phyloP scores from a whole-genome alignment of 2,113 vertebrate genomes.

The Theristicus caerulescens region DNA sequence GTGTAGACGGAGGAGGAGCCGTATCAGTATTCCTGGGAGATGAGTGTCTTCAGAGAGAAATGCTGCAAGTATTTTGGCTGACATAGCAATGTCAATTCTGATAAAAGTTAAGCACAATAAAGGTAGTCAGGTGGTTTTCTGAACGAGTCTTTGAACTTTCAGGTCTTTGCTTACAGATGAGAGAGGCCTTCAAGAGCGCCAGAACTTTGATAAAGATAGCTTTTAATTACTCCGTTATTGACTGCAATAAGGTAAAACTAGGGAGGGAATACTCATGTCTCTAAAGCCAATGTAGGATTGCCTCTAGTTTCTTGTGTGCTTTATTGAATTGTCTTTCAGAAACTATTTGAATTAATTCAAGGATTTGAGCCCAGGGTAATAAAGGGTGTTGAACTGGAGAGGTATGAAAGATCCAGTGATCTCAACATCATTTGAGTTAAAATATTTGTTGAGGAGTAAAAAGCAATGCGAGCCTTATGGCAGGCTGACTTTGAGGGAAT shows the following conservation, averaged over 20 bases:
- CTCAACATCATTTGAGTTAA: slow-evolving; percentile 21
- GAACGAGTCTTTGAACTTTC: slow-evolving; percentile 40
- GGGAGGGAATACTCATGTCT: not conserved
- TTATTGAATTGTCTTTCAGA: slow-evolving; percentile 53
- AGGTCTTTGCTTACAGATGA: slow-evolving; percentile 33
- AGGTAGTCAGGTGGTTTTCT: slow-evolving; percentile 58
- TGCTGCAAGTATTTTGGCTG: slow-evolving; percentile 49
- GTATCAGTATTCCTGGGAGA: slow-evolving; percentile 52
- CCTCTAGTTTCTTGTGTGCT: not conserved
- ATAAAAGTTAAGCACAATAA: slow-evolving; percentile 60
- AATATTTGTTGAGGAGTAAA: slow-evolving; percentile 49
- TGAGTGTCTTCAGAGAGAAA: slow-evolving; percentile 14
- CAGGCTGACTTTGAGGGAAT: slow-evolving; percentile 39
- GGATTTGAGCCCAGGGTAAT: slow-evolving; percentile 23
- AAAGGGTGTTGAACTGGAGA: slow-evolving; percentile 37
- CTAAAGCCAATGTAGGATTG: not conserved
- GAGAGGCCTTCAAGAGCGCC: not conserved
- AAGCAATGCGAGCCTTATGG: not conserved
- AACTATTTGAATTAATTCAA: slow-evolving; percentile 39
- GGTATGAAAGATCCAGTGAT: slow-evolving; percentile 22
- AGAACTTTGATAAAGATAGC: slow-evolving; percentile 36
- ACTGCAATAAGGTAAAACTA: not conserved
- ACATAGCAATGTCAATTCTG: slow-evolving; percentile 41
- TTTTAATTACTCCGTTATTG: slow-evolving; percentile 52
- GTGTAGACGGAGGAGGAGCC: not conserved